These are phyloP conservation scores for Nomada fucata DNA, from an alignment of 2,888 invertebrate species.

Conservation along the genomic window DNA sequence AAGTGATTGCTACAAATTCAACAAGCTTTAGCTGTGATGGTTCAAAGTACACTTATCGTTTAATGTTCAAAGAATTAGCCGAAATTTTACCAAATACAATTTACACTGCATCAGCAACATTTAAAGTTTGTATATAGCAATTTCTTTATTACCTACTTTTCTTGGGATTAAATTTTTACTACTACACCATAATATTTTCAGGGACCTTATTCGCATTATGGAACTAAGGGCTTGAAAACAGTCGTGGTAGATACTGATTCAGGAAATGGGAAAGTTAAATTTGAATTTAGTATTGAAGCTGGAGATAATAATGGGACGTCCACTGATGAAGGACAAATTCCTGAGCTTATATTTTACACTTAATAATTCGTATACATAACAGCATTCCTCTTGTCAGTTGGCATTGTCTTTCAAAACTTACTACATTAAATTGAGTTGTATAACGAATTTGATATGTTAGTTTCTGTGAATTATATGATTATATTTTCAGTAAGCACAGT, in stretches of 20 bases:
- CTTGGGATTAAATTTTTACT: background rate
- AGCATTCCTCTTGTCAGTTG: conserved; percentile 64
- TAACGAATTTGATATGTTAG: conserved; percentile 45
- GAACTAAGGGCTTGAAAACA: conserved; percentile 91
- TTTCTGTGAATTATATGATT: conserved; percentile 60
- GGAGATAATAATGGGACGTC: conserved; percentile 95
- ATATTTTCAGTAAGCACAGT: conserved; percentile 41
- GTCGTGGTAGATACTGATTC: conserved; percentile 90
- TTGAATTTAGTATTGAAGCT: conserved; percentile 93
- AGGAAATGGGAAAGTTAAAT: conserved; percentile 91
- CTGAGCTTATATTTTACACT: conserved; percentile 93
- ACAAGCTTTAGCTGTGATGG: conserved; percentile 93
- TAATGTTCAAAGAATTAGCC: conserved; percentile 93
- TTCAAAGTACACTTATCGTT: conserved; percentile 90
- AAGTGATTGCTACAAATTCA: conserved; percentile 90
- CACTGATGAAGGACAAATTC: conserved; percentile 94
- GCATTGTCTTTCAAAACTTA: conserved; percentile 51
- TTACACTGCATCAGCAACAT: conserved; percentile 92
- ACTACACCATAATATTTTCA: conserved; percentile 80
- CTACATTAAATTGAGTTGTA: conserved; percentile 50
- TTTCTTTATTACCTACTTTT: background rate
- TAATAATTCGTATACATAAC: conserved; percentile 78
- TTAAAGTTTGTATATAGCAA: conserved; percentile 85
- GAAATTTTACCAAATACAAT: conserved; percentile 92
- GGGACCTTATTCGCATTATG: conserved; percentile 95